These are phyloP conservation scores for Pararge aegeria DNA, from an alignment of 1,140 invertebrate genomes.

Conservation along the genomic window DNA sequence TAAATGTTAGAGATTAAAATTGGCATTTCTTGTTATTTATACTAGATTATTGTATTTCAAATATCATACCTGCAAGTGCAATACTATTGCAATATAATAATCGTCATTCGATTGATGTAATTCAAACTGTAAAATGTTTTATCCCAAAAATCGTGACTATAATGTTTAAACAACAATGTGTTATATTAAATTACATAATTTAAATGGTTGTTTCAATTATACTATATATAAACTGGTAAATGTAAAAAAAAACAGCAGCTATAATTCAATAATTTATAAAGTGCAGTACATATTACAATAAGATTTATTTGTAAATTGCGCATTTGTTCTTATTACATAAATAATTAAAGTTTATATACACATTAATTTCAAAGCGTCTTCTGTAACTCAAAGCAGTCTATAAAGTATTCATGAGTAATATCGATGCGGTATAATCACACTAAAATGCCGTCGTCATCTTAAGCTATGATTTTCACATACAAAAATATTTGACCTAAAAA, in stretches of 20 bases:
- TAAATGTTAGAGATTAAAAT: slow-evolving; percentile 30
- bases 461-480: slow-evolving; percentile 66
- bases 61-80: slow-evolving; percentile 6
- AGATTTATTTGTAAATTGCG: slow-evolving; percentile 66
- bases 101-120: slow-evolving; percentile 44
- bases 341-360: slow-evolving; percentile 72
- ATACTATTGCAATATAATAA: slow-evolving; percentile 23
- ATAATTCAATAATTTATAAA: slow-evolving; percentile 76
- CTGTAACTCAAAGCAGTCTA: slow-evolving; percentile 73
- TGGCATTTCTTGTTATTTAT: slow-evolving; percentile 24
- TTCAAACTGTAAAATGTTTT: slow-evolving; percentile 32
- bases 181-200: slow-evolving; percentile 49
- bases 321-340: slow-evolving; percentile 67
- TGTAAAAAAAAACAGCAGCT: slow-evolving; percentile 36
- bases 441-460: slow-evolving; percentile 63
- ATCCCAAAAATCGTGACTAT: slow-evolving; percentile 19
- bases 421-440: slow-evolving; percentile 56
- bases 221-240: background rate
- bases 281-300: slow-evolving; percentile 68
- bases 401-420: slow-evolving; percentile 49
- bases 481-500: slow-evolving; percentile 74
- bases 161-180: slow-evolving; percentile 54
- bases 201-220: slow-evolving; percentile 26
- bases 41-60: slow-evolving; percentile 19
- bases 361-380: slow-evolving; percentile 60